phyloP scores from a whole-genome alignment of 1,140 invertebrate genomes.

The Telenomus remus region DNA sequence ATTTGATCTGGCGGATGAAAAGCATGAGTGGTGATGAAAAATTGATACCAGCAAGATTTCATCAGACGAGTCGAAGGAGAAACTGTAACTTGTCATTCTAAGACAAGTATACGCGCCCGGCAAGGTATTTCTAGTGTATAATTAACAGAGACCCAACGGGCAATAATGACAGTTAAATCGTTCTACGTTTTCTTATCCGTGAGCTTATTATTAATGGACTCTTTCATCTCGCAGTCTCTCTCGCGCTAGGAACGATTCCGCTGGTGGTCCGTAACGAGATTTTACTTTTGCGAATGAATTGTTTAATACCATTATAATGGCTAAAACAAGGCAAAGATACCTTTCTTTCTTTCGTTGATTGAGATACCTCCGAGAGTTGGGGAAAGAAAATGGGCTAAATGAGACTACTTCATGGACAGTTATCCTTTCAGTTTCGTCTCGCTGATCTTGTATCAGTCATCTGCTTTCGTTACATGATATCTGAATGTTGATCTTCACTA shows the following conservation, averaged over 20 bases:
- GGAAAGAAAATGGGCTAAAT: constrained; percentile 29
- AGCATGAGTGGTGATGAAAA: constrained; percentile 37
- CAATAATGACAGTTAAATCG: constrained; percentile 46
- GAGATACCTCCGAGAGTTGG: constrained; percentile 38
- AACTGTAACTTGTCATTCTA: constrained; percentile 35
- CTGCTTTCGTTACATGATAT: too few relatives aligned
- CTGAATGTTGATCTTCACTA: too few relatives aligned
- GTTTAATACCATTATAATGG: constrained; percentile 55
- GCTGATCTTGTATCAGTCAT: too few relatives aligned
- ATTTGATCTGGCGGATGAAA: constrained; percentile 22
- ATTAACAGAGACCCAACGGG: constrained; percentile 52
- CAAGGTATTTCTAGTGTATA: constrained; percentile 39
- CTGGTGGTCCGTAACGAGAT: constrained; percentile 38
- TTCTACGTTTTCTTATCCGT: constrained; percentile 28
- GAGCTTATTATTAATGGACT: constrained; percentile 56
- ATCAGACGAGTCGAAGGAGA: constrained; percentile 18
- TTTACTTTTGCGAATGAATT: constrained; percentile 57
- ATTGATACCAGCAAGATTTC: constrained; percentile 41
- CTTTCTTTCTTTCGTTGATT: constrained; percentile 38
- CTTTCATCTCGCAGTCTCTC: constrained; percentile 41
- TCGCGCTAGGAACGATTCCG: constrained; percentile 29
- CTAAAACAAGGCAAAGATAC: constrained; percentile 42
- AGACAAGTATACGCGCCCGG: constrained; percentile 21
- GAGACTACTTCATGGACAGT: constrained; percentile 29
- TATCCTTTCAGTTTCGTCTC: constrained; percentile 9